Evolutionary conservation across 2,113 vertebrate species (phyloP).

Genomic region (Trinectes maculatus): DNA sequence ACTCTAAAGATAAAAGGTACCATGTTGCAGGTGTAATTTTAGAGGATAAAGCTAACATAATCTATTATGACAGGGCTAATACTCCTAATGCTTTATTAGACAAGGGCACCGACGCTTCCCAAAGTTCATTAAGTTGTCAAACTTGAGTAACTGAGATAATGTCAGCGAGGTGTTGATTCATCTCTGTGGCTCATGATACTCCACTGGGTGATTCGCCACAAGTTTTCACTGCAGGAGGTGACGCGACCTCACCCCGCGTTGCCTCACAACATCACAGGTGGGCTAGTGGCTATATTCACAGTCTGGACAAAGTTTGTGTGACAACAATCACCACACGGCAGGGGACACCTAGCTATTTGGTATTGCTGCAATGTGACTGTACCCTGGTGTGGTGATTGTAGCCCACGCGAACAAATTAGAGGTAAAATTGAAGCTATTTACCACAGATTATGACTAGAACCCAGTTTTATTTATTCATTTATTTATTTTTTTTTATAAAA

Average conservation of each 20-base stretch:
- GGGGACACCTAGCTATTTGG: too few species aligned
- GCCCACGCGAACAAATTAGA: too few species aligned
- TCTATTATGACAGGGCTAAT: neutral
- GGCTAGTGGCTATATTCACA: neutral
- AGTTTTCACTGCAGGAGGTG: conserved; percentile 36
- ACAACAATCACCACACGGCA: neutral
- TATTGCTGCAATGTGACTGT: too few species aligned
- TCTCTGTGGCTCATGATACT: conserved; percentile 34
- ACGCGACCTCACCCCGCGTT: neutral
- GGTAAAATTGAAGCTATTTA: too few species aligned
- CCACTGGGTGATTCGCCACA: conserved; percentile 26
- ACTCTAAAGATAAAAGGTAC: neutral
- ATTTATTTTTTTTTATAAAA: too few species aligned
- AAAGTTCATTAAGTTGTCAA: conserved; percentile 32
- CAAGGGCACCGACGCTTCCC: too few species aligned
- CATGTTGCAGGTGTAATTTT: neutral
- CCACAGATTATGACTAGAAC: too few species aligned
- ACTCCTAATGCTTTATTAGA: conserved; percentile 4
- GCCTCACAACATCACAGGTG: neutral
- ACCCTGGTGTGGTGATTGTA: too few species aligned
- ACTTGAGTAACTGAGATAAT: conserved; percentile 22
- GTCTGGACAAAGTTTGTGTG: neutral
- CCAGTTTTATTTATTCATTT: too few species aligned
- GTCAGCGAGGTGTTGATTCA: conserved; percentile 41
- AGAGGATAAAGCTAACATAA: neutral